These are phyloP conservation scores for Rhingia campestris DNA, from an alignment of 2,888 invertebrate genomes.

Conservation along the genomic window DNA sequence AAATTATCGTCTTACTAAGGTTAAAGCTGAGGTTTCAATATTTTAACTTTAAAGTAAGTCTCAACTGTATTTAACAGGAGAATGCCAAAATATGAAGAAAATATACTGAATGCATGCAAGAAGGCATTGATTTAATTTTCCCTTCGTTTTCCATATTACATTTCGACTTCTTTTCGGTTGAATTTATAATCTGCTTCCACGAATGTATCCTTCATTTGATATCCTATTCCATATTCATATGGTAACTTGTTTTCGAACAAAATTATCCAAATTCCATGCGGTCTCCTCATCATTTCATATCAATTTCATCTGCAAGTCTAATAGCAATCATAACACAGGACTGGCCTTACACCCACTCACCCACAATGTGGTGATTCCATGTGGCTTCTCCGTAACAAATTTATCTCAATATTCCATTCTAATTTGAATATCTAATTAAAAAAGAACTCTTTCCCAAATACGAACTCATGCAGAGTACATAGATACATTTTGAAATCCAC, in stretches of 20 bases:
- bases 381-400: conserved; percentile 22
- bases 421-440: conserved; percentile 58
- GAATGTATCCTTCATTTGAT: too few species aligned
- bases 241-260: not conserved
- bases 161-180: too few species aligned
- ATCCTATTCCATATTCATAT: conserved; percentile 13
- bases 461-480: too few species aligned
- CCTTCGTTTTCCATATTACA: too few species aligned
- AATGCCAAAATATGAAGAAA: too few species aligned
- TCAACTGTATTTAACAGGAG: too few species aligned
- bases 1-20: too few species aligned
- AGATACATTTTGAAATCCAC: not conserved
- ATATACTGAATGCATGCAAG: too few species aligned
- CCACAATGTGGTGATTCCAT: conserved; percentile 31
- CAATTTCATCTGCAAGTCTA: conserved; percentile 14
- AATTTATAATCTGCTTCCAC: too few species aligned
- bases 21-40: too few species aligned
- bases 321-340: not conserved
- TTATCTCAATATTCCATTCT: conserved; percentile 35
- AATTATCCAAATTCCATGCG: conserved; percentile 20
- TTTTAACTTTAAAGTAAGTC: too few species aligned
- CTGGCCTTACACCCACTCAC: not conserved
- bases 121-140: too few species aligned
- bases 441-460: not conserved
- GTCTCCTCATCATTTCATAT: conserved; percentile 32